A percentile compares a stretch with the other conserved stretches of the same genome.
Evolutionary conservation across 2,888 invertebrate species (phyloP).

Genomic region (Acholoe squamosa): DNA sequence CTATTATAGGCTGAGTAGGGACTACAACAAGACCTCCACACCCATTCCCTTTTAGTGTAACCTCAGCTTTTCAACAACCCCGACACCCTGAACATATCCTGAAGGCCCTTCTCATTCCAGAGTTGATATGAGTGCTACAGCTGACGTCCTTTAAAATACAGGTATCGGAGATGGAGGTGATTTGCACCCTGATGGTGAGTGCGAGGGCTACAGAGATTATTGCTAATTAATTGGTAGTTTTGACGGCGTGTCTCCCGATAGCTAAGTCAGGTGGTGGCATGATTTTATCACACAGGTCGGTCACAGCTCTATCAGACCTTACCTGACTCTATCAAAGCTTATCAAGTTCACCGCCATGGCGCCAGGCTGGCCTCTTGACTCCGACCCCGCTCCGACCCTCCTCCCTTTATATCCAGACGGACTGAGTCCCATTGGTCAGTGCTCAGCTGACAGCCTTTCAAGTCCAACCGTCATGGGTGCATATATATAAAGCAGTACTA

Average conservation of each 20-base stretch:
- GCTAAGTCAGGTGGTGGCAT: neutral
- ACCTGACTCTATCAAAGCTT: too few species aligned
- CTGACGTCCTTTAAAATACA: neutral
- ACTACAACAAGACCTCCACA: neutral
- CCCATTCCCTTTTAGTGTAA: slow-evolving; percentile 5
- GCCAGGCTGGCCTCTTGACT: slow-evolving; percentile 1
- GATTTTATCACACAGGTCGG: neutral
- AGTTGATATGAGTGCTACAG: neutral
- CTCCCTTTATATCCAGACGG: neutral
- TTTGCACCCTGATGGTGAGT: neutral
- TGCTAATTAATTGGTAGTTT: slow-evolving; percentile 26
- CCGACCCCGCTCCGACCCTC: neutral
- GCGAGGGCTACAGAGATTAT: neutral
- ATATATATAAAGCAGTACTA: neutral
- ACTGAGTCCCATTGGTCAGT: neutral
- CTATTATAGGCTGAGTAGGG: slow-evolving; percentile 30
- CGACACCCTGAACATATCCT: neutral
- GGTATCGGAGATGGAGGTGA: neutral
- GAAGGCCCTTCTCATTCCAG: neutral
- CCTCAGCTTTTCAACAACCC: neutral
- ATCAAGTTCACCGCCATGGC: neutral
- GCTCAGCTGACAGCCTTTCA: too few species aligned
- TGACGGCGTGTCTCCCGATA: neutral
- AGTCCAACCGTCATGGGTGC: too few species aligned
- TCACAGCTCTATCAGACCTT: neutral